Evolutionary conservation across 2,888 invertebrate genomes (phyloP).

Genomic region (Volucella inflata): DNA sequence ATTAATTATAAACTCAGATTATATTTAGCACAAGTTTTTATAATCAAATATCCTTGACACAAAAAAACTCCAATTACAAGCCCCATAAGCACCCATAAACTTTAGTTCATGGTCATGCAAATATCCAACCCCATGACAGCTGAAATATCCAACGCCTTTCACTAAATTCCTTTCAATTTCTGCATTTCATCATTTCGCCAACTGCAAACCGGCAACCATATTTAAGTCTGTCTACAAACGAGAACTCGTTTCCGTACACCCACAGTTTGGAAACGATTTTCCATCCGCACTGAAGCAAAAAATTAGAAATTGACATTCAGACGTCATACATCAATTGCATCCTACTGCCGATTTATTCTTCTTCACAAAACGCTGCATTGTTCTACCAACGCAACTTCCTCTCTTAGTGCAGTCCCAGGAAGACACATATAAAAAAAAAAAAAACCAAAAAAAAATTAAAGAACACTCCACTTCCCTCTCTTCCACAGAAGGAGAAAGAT

Average conservation of each 20-base stretch:
- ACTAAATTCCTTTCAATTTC: constrained; percentile 24
- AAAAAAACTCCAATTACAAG: not conserved
- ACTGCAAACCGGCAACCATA: constrained; percentile 18
- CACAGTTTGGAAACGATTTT: constrained; percentile 50
- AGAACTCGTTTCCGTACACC: constrained; percentile 25
- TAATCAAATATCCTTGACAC: too few relatives aligned
- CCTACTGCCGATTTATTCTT: constrained; percentile 24
- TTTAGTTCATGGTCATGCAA: constrained; percentile 26
- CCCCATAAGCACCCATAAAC: constrained; percentile 1
- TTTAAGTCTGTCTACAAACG: constrained; percentile 10
- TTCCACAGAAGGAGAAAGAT: too few relatives aligned
- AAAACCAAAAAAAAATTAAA: constrained; percentile 4
- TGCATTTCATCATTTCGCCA: constrained; percentile 18
- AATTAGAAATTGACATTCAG: constrained; percentile 74
- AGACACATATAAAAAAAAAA: constrained; percentile 4
- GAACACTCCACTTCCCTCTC: constrained; percentile 8
- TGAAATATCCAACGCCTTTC: constrained; percentile 22
- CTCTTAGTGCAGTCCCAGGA: constrained; percentile 20
- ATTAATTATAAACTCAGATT: too few relatives aligned
- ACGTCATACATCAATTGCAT: constrained; percentile 71
- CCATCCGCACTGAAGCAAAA: constrained; percentile 62
- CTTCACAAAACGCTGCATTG: not conserved
- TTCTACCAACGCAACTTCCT: constrained; percentile 13
- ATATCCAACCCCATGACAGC: constrained; percentile 37
- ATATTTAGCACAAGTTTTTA: too few relatives aligned